A percentile compares a stretch with the other conserved stretches of the same genome.
phyloP scores from a whole-genome alignment of 2,888 invertebrate genomes.

The Epinotia nisella region DNA sequence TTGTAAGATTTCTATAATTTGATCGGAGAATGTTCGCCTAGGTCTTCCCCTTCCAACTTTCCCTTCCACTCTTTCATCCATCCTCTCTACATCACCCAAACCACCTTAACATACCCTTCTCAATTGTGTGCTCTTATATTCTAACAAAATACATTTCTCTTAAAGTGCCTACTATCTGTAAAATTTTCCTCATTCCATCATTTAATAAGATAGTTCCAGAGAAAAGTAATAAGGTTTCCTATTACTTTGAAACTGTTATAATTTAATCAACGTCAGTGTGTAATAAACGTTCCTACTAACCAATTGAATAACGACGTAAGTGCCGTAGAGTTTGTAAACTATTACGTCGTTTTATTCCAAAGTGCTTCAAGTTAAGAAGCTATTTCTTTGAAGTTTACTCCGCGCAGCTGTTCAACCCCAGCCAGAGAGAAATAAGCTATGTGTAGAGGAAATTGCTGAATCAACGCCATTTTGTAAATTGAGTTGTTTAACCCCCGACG shows the following conservation, averaged over 20 bases:
- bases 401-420: slow-evolving; percentile 12
- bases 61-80: too few relatives aligned
- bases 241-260: slow-evolving; percentile 29
- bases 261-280: slow-evolving; percentile 34
- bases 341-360: neutral
- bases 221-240: slow-evolving; percentile 22
- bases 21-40: too few relatives aligned
- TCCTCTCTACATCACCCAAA: too few relatives aligned
- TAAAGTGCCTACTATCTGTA: neutral
- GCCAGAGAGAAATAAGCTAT: neutral
- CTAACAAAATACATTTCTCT: too few relatives aligned
- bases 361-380: slow-evolving; percentile 23
- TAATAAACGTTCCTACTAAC: slow-evolving; percentile 1
- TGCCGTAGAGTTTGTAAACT: too few relatives aligned
- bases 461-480: neutral
- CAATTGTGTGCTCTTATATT: too few relatives aligned
- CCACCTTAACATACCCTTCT: too few relatives aligned
- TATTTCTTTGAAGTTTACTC: slow-evolving; percentile 30
- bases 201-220: slow-evolving; percentile 4
- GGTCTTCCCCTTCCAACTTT: too few relatives aligned
- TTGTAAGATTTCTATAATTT: too few relatives aligned
- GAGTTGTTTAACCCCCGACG: too few relatives aligned
- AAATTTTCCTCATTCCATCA: neutral
- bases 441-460: slow-evolving; percentile 15
- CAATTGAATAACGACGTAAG: neutral